Evolutionary conservation across 2,797 vertebrate species (phyloP).

Genomic region (Apogon hyalosoma): DNA sequence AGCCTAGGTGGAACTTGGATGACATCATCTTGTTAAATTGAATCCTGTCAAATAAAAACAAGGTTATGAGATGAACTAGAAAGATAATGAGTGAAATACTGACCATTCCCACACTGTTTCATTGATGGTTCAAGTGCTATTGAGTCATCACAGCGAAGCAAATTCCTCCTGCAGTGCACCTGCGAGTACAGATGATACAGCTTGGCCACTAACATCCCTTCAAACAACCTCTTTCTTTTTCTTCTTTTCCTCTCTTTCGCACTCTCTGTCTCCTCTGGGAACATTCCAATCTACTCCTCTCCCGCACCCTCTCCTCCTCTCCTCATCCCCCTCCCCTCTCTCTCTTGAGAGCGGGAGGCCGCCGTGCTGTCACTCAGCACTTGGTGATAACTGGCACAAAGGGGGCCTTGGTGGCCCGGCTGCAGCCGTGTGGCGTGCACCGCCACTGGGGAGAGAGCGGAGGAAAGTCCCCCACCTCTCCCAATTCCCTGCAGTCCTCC

Average conservation of each 20-base stretch:
- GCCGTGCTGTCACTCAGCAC: constrained; percentile 80
- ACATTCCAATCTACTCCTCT: constrained; percentile 77
- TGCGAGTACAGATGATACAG: constrained; percentile 65
- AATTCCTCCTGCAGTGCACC: constrained; percentile 74
- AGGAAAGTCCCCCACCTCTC: constrained; percentile 68
- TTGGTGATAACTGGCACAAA: constrained; percentile 84
- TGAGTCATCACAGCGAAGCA: constrained; percentile 69
- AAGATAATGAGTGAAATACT: constrained; percentile 55
- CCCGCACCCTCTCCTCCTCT: constrained; percentile 62
- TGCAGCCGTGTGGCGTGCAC: constrained; percentile 51
- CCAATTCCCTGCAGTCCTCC: constrained; percentile 50
- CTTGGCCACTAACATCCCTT: constrained; percentile 29
- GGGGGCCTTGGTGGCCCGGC: constrained; percentile 80
- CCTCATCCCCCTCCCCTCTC: constrained; percentile 38
- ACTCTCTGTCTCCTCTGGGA: constrained; percentile 74
- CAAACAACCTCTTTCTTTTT: constrained; percentile 60
- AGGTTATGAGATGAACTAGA: constrained; percentile 53
- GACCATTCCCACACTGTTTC: constrained; percentile 43
- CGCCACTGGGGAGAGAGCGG: constrained; percentile 64
- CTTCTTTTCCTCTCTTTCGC: constrained; percentile 49
- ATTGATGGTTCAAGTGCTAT: constrained; percentile 51
- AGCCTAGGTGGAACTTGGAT: constrained; percentile 29
- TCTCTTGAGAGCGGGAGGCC: constrained; percentile 77
- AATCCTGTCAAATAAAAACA: constrained; percentile 55
- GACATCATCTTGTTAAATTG: constrained; percentile 63